Evolutionary conservation across 1,140 invertebrate genomes (phyloP).

Genomic region (Amyelois transitella): DNA sequence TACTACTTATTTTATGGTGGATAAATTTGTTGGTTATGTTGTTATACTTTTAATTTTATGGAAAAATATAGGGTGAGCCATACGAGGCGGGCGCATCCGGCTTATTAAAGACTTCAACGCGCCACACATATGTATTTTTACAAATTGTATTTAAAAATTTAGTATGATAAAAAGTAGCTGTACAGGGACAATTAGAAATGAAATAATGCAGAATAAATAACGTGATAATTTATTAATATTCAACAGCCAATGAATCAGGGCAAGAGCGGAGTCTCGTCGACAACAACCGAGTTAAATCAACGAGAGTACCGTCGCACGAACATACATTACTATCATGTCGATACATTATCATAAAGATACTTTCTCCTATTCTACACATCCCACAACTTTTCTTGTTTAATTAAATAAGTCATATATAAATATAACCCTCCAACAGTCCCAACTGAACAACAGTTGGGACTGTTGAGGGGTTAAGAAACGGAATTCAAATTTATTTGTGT

Average conservation of each 20-base stretch:
- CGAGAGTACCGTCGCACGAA: conserved; percentile 2
- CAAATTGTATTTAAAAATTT: too few species aligned
- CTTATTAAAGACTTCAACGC: background rate
- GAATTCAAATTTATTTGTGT: too few species aligned
- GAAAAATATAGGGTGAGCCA: too few species aligned
- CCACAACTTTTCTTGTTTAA: background rate
- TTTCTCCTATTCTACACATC: background rate
- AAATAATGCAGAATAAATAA: background rate
- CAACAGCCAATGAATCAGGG: conserved; percentile 29
- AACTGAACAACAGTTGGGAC: too few species aligned
- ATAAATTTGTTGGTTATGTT: too few species aligned
- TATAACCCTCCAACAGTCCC: background rate
- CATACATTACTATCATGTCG: background rate
- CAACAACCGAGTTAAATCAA: conserved; percentile 3
- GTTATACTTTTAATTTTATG: too few species aligned
- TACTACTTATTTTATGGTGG: too few species aligned
- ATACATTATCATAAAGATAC: too few species aligned
- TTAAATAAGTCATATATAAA: too few species aligned
- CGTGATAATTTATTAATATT: conserved; percentile 11
- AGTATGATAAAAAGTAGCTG: background rate
- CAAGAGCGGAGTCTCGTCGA: conserved; percentile 18
- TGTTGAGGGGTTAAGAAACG: too few species aligned
- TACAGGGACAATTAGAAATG: background rate
- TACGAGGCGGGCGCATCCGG: background rate
- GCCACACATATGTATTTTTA: background rate